phyloP scores from a whole-genome alignment of 2,797 vertebrate genomes.

The Brachyrhaphis roseni region DNA sequence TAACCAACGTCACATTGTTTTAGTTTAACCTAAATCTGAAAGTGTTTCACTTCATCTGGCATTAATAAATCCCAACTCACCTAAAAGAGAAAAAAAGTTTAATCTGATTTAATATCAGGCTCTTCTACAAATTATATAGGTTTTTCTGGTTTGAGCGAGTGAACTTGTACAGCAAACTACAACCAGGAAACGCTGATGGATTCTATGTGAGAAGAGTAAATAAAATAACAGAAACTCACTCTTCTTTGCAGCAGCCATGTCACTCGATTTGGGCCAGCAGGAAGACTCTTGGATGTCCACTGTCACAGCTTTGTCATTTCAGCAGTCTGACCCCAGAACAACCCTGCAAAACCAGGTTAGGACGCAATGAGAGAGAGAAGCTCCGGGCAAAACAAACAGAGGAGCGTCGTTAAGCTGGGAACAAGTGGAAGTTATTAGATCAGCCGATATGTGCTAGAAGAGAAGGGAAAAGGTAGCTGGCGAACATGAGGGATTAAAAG shows the following conservation, averaged over 20 bases:
- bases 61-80: background rate
- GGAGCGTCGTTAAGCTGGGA: background rate
- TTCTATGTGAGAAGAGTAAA: background rate
- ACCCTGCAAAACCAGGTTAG: constrained; percentile 56
- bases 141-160: background rate
- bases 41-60: background rate
- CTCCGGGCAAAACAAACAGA: constrained; percentile 1
- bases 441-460: background rate
- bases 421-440: constrained; percentile 30
- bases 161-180: background rate
- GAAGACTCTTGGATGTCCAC: constrained; percentile 44
- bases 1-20: background rate
- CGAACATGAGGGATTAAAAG: constrained; percentile 1
- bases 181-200: background rate
- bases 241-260: constrained; percentile 74
- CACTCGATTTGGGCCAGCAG: constrained; percentile 37
- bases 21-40: background rate
- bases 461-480: constrained; percentile 4
- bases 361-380: constrained; percentile 13
- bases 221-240: constrained; percentile 54
- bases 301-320: constrained; percentile 71
- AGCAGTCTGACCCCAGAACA: constrained; percentile 45
- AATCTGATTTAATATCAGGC: background rate
- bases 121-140: background rate
- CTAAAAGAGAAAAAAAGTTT: background rate